Conservation (phyloP, 2,113 vertebrate genomes). For the Etheostoma spectabile region DNA sequence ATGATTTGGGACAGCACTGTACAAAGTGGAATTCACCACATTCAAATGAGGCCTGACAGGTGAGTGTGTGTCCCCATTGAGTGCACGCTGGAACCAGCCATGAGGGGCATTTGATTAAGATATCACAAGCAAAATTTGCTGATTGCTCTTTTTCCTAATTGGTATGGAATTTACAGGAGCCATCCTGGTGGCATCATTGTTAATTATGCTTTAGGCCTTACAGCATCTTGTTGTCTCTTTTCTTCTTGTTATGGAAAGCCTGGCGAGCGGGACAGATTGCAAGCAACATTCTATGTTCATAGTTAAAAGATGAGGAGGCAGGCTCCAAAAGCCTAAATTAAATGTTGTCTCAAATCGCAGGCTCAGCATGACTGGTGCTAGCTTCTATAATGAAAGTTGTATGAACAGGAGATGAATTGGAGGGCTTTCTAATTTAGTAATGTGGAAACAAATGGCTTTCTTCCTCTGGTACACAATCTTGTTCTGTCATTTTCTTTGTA, state of each 20-base stretch:
- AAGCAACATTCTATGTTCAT: slow-evolving; percentile 47
- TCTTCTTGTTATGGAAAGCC: slow-evolving; percentile 51
- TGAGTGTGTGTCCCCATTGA: slow-evolving; percentile 45
- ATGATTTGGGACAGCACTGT: slow-evolving; percentile 35
- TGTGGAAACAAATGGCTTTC: slow-evolving; percentile 51
- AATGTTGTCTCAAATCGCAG: slow-evolving; percentile 67
- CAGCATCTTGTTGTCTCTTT: slow-evolving; percentile 34
- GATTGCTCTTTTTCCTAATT: slow-evolving; percentile 77
- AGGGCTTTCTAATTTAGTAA: slow-evolving; percentile 56
- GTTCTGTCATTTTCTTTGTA: slow-evolving; percentile 10
- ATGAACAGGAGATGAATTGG: slow-evolving; percentile 57
- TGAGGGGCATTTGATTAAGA: slow-evolving; percentile 55
- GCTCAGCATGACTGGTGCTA: slow-evolving; percentile 55
- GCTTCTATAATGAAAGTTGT: slow-evolving; percentile 51
- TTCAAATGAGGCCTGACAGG: slow-evolving; percentile 68
- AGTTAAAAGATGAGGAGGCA: slow-evolving; percentile 62
- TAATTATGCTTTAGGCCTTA: slow-evolving; percentile 73
- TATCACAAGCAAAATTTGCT: slow-evolving; percentile 63
- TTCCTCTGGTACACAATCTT: slow-evolving; percentile 35
- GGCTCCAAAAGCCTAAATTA: slow-evolving; percentile 58
- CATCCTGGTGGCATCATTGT: slow-evolving; percentile 58
- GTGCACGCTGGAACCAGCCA: slow-evolving; percentile 35
- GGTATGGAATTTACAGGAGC: slow-evolving; percentile 63
- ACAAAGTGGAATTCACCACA: slow-evolving; percentile 49
- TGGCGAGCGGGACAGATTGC: slow-evolving; percentile 65